Conservation (phyloP, 1,140 invertebrate species). For the Venustaconcha ellipsiformis region DNA sequence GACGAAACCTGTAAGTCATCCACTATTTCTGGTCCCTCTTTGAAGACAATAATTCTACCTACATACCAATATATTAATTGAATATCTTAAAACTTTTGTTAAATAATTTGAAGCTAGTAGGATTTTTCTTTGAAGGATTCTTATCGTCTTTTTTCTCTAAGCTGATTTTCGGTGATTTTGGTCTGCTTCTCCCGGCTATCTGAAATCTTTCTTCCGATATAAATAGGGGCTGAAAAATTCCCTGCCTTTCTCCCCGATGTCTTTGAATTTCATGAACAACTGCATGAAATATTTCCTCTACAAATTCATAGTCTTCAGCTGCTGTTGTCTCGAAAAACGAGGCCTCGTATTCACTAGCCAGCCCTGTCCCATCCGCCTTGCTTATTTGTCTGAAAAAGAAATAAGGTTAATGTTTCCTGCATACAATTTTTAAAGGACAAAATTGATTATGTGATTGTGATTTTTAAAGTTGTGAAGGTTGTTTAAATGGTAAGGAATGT, state of each 20-base stretch:
- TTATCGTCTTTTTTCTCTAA: slow-evolving; percentile 58
- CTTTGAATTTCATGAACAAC: slow-evolving; percentile 60
- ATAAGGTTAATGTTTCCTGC: background rate
- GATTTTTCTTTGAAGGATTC: slow-evolving; percentile 54
- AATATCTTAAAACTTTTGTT: slow-evolving; percentile 67
- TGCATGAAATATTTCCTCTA: slow-evolving; percentile 65
- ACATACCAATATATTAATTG: slow-evolving; percentile 42
- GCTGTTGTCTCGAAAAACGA: slow-evolving; percentile 67
- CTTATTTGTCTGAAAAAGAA: slow-evolving; percentile 63
- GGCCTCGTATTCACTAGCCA: slow-evolving; percentile 62
- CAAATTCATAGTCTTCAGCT: slow-evolving; percentile 66
- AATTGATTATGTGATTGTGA: too few species aligned
- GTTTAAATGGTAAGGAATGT: too few species aligned
- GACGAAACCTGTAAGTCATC: too few species aligned
- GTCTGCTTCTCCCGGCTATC: slow-evolving; percentile 41
- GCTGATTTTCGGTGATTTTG: slow-evolving; percentile 50
- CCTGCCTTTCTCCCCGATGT: slow-evolving; percentile 52
- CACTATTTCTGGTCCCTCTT: too few species aligned
- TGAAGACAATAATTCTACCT: too few species aligned
- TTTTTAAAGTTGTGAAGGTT: too few species aligned
- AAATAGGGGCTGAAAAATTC: slow-evolving; percentile 54
- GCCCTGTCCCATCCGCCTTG: slow-evolving; percentile 59
- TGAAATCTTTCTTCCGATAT: slow-evolving; percentile 61
- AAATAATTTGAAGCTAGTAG: slow-evolving; percentile 56
- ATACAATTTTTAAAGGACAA: background rate